phyloP scores from a whole-genome alignment of 2,113 vertebrate species.

The Chloroceryle aenea region DNA sequence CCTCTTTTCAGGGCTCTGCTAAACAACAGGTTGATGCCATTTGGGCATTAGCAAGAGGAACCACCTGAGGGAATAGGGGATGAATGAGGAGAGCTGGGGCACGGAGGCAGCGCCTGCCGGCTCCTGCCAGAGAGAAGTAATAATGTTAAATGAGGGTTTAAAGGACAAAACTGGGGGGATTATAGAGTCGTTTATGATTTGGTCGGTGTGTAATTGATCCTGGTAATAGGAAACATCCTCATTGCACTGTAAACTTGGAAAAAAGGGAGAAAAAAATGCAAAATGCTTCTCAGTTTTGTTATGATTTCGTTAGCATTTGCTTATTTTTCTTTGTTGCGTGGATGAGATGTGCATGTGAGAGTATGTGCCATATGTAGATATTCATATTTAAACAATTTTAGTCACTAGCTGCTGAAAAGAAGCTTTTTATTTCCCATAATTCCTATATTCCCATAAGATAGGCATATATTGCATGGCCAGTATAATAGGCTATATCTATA shows the following conservation, averaged over 20 bases:
- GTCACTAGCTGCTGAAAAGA: not conserved
- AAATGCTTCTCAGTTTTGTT: not conserved
- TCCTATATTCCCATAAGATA: too few relatives aligned
- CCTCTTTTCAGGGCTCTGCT: conserved; percentile 77
- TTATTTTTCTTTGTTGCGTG: not conserved
- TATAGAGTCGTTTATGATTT: not conserved
- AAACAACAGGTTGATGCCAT: conserved; percentile 80
- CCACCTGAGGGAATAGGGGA: conserved; percentile 77
- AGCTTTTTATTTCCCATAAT: not conserved
- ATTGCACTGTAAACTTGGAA: not conserved
- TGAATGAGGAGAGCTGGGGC: conserved; percentile 57
- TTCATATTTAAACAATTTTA: not conserved
- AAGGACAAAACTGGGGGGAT: conserved; percentile 11
- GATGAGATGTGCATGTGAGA: not conserved
- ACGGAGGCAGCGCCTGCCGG: conserved; percentile 8
- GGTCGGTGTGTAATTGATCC: not conserved
- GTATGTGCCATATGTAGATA: not conserved
- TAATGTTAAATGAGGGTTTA: conserved; percentile 11
- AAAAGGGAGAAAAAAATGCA: not conserved
- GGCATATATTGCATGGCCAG: too few relatives aligned
- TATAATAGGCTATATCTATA: too few relatives aligned
- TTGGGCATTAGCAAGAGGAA: conserved; percentile 76
- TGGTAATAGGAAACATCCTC: not conserved
- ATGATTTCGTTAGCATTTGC: not conserved
- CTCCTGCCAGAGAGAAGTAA: not conserved